A percentile compares a stretch with the other conserved stretches of the same genome.
Conservation (phyloP, 1,140 invertebrate genomes). For the Nomia melanderi region DNA sequence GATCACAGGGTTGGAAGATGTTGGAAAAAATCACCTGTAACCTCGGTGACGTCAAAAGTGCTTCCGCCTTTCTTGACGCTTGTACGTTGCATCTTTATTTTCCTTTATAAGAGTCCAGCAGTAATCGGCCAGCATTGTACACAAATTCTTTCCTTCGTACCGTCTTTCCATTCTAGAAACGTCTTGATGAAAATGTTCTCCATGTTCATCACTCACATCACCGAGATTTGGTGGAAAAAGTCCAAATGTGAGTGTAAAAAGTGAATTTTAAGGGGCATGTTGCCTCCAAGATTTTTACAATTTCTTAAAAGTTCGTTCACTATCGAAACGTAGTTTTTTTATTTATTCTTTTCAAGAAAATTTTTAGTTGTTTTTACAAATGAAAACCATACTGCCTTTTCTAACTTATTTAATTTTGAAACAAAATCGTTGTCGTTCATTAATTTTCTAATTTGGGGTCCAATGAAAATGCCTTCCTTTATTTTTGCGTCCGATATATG, state of each 20-base stretch:
- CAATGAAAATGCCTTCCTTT: constrained; percentile 20
- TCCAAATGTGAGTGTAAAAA: constrained; percentile 64
- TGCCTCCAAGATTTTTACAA: neutral
- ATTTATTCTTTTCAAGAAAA: constrained; percentile 11
- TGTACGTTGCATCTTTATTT: neutral
- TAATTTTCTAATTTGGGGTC: constrained; percentile 10
- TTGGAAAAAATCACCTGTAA: too few species aligned
- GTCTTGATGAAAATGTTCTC: constrained; percentile 1
- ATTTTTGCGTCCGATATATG: constrained; percentile 14
- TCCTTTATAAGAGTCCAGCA: neutral
- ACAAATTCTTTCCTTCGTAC: neutral
- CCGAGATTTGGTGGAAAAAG: constrained; percentile 61
- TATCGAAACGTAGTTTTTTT: neutral
- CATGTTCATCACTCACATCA: constrained; percentile 13
- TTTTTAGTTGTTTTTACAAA: neutral
- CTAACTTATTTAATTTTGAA: neutral
- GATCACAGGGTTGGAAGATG: too few species aligned
- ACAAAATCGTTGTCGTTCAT: neutral
- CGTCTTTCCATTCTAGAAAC: neutral
- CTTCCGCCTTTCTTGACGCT: neutral
- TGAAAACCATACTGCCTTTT: neutral
- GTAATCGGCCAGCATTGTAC: constrained; percentile 8
- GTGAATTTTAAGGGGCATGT: constrained; percentile 54
- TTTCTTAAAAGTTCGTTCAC: neutral
- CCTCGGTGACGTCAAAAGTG: too few species aligned